A percentile compares a stretch with the other conserved stretches of the same genome.
Evolutionary conservation across 2,113 vertebrate species (phyloP).

Genomic region (Tautogolabrus adspersus): DNA sequence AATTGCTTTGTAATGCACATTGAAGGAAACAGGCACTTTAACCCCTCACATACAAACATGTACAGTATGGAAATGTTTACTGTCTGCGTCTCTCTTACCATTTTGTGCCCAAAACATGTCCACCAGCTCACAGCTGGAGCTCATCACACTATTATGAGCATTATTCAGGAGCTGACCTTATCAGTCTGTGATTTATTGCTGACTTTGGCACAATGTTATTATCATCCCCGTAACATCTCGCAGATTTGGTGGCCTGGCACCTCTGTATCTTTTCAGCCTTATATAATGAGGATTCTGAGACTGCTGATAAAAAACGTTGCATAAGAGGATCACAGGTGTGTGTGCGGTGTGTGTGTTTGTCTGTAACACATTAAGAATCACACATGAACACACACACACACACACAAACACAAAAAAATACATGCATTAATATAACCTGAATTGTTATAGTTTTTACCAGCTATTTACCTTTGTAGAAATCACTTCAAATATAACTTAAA

Average conservation of each 20-base stretch:
- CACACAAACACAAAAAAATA: too few relatives aligned
- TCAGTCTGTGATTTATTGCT: conserved; percentile 68
- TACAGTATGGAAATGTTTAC: neutral
- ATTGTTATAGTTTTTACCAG: too few relatives aligned
- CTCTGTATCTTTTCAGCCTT: conserved; percentile 37
- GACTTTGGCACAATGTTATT: conserved; percentile 52
- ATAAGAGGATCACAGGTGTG: neutral
- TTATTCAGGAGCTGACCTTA: conserved; percentile 77
- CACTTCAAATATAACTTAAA: too few relatives aligned
- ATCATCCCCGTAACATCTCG: conserved; percentile 36
- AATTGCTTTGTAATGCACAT: conserved; percentile 24
- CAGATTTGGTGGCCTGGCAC: conserved; percentile 41
- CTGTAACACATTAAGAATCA: too few relatives aligned
- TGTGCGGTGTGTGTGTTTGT: neutral
- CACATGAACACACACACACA: too few relatives aligned
- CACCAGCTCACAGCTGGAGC: conserved; percentile 30
- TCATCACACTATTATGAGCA: conserved; percentile 65
- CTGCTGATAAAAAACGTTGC: neutral
- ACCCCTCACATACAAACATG: neutral
- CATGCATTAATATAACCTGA: too few relatives aligned
- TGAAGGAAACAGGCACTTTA: conserved; percentile 29
- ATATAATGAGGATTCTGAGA: conserved; percentile 43
- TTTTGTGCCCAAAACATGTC: conserved; percentile 35
- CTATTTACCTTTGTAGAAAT: too few relatives aligned
- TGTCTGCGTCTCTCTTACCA: neutral